Conservation (phyloP, 2,888 invertebrate species). For the Osmoderma eremita region DNA sequence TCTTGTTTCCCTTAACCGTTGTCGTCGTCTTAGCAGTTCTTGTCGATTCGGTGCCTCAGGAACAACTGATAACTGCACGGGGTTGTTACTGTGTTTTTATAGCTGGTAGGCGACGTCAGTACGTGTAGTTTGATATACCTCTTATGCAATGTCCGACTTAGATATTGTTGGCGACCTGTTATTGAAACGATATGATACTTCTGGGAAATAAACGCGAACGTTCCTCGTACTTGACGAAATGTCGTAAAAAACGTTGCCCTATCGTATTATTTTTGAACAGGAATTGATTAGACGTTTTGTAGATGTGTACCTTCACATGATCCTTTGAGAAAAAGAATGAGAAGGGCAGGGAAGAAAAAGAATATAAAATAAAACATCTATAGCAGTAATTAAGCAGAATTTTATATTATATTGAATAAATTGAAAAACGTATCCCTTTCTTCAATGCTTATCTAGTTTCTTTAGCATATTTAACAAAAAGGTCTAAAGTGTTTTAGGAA, state of each 20-base stretch:
- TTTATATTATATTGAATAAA: too few relatives aligned
- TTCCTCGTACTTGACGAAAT: slow-evolving; percentile 37
- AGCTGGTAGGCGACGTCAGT: slow-evolving; percentile 43
- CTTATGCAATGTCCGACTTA: slow-evolving; percentile 51
- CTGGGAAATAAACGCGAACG: slow-evolving; percentile 50
- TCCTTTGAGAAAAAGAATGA: too few relatives aligned
- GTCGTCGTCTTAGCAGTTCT: slow-evolving; percentile 43
- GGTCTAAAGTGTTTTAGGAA: too few relatives aligned
- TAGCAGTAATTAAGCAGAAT: too few relatives aligned
- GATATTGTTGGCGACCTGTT: slow-evolving; percentile 49
- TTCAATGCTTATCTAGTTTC: too few relatives aligned
- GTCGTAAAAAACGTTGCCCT: slow-evolving; percentile 13
- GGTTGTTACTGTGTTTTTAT: slow-evolving; percentile 51
- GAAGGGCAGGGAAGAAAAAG: too few relatives aligned
- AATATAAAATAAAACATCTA: too few relatives aligned
- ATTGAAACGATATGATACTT: slow-evolving; percentile 52
- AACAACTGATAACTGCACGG: slow-evolving; percentile 52
- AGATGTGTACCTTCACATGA: background rate
- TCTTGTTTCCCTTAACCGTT: slow-evolving; percentile 40
- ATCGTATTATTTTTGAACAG: background rate
- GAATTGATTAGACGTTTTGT: background rate
- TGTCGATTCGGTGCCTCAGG: slow-evolving; percentile 48
- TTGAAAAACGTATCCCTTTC: too few relatives aligned
- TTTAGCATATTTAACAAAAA: too few relatives aligned
- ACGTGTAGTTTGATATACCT: slow-evolving; percentile 52